A percentile compares a stretch with the other conserved stretches of the same genome.
Evolutionary conservation across 2,888 invertebrate genomes (phyloP).

Genomic region (Drosophila prostipennis): DNA sequence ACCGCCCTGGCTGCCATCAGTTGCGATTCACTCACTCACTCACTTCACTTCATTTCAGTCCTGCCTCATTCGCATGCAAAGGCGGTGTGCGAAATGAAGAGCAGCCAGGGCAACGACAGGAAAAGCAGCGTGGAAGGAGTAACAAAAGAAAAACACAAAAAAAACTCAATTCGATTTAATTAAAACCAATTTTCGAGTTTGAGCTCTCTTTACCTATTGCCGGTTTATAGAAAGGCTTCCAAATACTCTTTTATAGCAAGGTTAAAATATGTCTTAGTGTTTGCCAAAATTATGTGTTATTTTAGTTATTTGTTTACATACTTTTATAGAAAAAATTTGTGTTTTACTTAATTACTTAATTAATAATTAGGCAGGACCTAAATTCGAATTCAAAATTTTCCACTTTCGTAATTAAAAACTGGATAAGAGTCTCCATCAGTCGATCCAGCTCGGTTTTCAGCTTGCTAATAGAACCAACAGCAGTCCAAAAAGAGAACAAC

Average conservation of each 20-base stretch:
- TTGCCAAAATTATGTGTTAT: too few relatives aligned
- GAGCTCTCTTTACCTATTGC: conserved; percentile 21
- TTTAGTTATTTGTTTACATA: too few relatives aligned
- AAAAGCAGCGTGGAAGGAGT: conserved; percentile 24
- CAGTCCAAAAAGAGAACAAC: conserved; percentile 14
- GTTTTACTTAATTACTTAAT: too few relatives aligned
- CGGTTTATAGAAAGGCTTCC: background rate
- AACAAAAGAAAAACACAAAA: conserved; percentile 42
- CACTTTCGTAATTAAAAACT: too few relatives aligned
- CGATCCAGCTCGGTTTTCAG: background rate
- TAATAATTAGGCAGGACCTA: too few relatives aligned
- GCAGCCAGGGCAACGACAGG: conserved; percentile 18
- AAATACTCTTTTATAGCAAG: conserved; percentile 4
- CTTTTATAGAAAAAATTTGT: too few relatives aligned
- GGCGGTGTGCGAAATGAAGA: conserved; percentile 35
- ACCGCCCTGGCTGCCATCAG: conserved; percentile 46
- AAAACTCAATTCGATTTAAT: conserved; percentile 77
- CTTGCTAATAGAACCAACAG: background rate
- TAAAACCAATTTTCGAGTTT: conserved; percentile 79
- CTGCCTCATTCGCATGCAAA: conserved; percentile 56
- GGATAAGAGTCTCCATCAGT: background rate
- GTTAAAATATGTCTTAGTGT: too few relatives aligned
- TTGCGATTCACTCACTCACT: conserved; percentile 73
- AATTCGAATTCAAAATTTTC: too few relatives aligned
- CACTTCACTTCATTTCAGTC: conserved; percentile 25